These are phyloP conservation scores for Colossoma macropomum DNA, from an alignment of 2,113 vertebrate genomes.

Conservation along the genomic window DNA sequence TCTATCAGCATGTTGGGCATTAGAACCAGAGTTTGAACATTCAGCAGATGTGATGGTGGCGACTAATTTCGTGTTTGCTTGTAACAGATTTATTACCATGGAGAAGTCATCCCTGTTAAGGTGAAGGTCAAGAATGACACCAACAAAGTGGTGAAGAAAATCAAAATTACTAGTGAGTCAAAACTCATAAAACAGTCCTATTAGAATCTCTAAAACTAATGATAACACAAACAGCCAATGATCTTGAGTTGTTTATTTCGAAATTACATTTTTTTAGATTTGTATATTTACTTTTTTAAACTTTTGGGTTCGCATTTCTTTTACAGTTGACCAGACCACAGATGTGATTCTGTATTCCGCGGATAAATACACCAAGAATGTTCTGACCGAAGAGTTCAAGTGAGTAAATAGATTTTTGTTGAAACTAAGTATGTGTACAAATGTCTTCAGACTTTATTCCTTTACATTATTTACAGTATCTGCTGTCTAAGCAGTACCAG, in stretches of 20 bases:
- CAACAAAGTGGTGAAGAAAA: conserved; percentile 89
- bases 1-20: neutral
- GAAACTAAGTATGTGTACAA: too few species aligned
- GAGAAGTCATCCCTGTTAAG: conserved; percentile 81
- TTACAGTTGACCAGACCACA: conserved; percentile 87
- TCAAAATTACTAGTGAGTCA: conserved; percentile 82
- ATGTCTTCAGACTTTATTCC: too few species aligned
- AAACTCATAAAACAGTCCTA: neutral
- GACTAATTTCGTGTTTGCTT: conserved; percentile 25
- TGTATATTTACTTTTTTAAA: too few species aligned
- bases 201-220: neutral
- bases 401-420: too few species aligned
- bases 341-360: conserved; percentile 91
- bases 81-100: conserved; percentile 86
- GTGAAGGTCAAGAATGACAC: conserved; percentile 89
- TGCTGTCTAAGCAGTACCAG: too few species aligned
- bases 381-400: conserved; percentile 84
- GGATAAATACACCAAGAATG: conserved; percentile 89
- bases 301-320: conserved; percentile 18
- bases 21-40: neutral
- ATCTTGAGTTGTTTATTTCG: too few species aligned
- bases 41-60: too few species aligned
- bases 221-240: too few species aligned
- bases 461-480: too few species aligned
- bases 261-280: too few species aligned